These are phyloP conservation scores for Aurelia aurita DNA, from an alignment of 30 jellyfish, hydroid and myxozoan species.

Conservation along the genomic window DNA sequence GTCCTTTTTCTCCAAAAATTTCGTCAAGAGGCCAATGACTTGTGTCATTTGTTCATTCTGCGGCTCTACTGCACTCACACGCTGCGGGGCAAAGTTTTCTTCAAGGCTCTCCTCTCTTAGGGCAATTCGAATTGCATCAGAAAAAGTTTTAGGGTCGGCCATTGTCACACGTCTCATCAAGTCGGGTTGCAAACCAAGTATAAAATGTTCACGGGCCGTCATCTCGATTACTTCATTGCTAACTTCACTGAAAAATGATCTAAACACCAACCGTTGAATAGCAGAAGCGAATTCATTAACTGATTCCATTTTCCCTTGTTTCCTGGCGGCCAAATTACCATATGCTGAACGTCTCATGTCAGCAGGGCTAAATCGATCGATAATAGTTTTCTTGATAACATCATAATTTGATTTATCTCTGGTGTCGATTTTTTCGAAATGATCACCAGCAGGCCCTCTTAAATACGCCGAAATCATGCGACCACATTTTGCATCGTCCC, in stretches of 20 bases:
- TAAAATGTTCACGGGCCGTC: slow-evolving; percentile 66
- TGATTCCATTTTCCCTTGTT: slow-evolving; percentile 34
- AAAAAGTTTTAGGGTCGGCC: slow-evolving; percentile 60
- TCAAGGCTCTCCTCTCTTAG: slow-evolving; percentile 51
- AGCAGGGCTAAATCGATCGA: slow-evolving; percentile 41
- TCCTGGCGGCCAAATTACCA: slow-evolving; percentile 26
- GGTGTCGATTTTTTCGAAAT: slow-evolving; percentile 18
- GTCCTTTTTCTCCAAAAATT: slow-evolving; percentile 21
- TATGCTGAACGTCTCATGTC: slow-evolving; percentile 37
- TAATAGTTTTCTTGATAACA: slow-evolving; percentile 1
- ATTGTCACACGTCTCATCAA: slow-evolving; percentile 47
- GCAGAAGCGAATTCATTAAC: slow-evolving; percentile 53
- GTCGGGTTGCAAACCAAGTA: slow-evolving; percentile 35
- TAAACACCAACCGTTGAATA: slow-evolving; percentile 47
- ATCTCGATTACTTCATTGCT: slow-evolving; percentile 36
- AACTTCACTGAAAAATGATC: slow-evolving; percentile 24
- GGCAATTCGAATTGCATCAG: slow-evolving; percentile 54
- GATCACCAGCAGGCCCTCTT: slow-evolving; percentile 14
- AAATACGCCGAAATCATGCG: slow-evolving; percentile 54
- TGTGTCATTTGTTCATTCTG: slow-evolving; percentile 28
- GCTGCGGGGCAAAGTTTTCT: slow-evolving; percentile 28
- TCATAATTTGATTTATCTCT: slow-evolving; percentile 20
- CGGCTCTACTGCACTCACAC: slow-evolving; percentile 3
- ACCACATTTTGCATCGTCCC: slow-evolving; percentile 40
- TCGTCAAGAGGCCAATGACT: slow-evolving; percentile 53